These are phyloP conservation scores for Entomobrya proxima DNA, from an alignment of 2,888 invertebrate genomes.

Conservation along the genomic window DNA sequence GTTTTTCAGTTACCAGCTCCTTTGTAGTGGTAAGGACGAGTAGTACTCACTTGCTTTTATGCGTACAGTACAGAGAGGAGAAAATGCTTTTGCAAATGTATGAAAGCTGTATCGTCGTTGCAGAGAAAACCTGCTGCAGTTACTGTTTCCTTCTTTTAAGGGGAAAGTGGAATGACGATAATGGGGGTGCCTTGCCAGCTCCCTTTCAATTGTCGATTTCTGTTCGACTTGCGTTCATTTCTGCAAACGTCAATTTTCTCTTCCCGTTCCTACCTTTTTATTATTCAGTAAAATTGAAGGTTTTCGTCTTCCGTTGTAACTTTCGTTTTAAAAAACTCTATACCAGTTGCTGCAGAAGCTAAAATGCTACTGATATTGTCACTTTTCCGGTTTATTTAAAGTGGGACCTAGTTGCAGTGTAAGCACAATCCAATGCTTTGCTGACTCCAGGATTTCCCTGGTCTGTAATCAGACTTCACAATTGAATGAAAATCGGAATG, in stretches of 20 bases:
- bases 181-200: background rate
- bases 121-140: background rate
- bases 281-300: background rate
- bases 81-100: too few relatives aligned
- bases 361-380: too few relatives aligned
- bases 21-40: background rate
- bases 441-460: background rate
- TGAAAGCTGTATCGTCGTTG: background rate
- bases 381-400: too few relatives aligned
- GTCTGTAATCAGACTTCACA: background rate
- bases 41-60: background rate
- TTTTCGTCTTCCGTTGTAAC: background rate
- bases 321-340: background rate
- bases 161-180: background rate
- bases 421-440: slow-evolving; percentile 4
- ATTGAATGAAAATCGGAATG: too few relatives aligned
- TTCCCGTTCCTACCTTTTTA: background rate
- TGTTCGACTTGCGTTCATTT: too few relatives aligned
- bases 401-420: too few relatives aligned
- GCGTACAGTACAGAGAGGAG: background rate
- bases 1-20: background rate
- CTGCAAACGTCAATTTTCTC: too few relatives aligned
- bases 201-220: too few relatives aligned
- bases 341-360: too few relatives aligned
- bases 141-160: background rate